These are phyloP conservation scores for Taurulus bubalis DNA, from an alignment of 2,113 vertebrate species.

Conservation along the genomic window DNA sequence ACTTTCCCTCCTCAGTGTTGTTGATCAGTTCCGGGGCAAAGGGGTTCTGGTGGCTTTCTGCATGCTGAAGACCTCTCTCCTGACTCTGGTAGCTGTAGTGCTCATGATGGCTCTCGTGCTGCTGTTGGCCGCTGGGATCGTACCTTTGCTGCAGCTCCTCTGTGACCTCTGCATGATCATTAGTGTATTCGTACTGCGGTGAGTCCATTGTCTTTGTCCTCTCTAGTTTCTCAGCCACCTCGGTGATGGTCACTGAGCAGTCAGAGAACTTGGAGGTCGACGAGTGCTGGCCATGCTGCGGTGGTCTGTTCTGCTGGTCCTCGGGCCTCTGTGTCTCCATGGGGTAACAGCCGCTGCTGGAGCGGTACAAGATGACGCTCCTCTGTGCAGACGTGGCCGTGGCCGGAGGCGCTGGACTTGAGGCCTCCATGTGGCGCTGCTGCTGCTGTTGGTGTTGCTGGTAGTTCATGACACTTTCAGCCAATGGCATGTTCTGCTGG, in stretches of 20 bases:
- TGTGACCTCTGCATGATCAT: conserved; percentile 40
- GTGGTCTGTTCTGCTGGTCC: conserved; percentile 64
- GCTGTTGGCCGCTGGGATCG: conserved; percentile 33
- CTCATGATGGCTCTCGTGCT: conserved; percentile 51
- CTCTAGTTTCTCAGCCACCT: conserved; percentile 82
- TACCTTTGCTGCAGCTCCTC: conserved; percentile 65
- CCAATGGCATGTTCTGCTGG: conserved; percentile 59
- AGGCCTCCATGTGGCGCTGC: conserved; percentile 55
- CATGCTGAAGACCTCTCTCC: conserved; percentile 53
- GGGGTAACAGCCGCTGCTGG: conserved; percentile 80
- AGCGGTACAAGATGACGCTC: conserved; percentile 83
- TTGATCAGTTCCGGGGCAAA: conserved; percentile 79
- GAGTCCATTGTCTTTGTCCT: conserved; percentile 78
- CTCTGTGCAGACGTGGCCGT: conserved; percentile 73
- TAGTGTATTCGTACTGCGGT: conserved; percentile 70
- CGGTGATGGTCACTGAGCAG: conserved; percentile 78
- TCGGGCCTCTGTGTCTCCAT: conserved; percentile 75
- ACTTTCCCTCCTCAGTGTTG: conserved; percentile 76
- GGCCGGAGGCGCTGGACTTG: conserved; percentile 61
- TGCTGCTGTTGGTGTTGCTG: conserved; percentile 69
- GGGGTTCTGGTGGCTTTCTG: conserved; percentile 70
- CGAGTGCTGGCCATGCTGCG: conserved; percentile 53
- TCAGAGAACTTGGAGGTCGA: conserved; percentile 63
- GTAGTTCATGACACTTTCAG: conserved; percentile 70
- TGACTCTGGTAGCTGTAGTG: conserved; percentile 55